A percentile compares a stretch with the other conserved stretches of the same genome.
Evolutionary conservation across 2,888 invertebrate species (phyloP).

Genomic region (Ophion ventricosus): DNA sequence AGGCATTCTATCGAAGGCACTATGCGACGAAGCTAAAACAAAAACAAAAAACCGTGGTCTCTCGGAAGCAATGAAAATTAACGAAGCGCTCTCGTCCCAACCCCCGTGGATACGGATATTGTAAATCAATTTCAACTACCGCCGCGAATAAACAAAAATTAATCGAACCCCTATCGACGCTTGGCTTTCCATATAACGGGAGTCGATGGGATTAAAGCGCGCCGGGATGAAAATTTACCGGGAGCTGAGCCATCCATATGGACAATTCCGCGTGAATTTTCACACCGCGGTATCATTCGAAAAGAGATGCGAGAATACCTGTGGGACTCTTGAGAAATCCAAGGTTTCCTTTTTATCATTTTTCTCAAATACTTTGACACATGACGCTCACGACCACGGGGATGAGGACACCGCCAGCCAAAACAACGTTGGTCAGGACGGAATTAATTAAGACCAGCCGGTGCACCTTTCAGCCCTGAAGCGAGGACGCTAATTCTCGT

Average conservation of each 20-base stretch:
- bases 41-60: constrained; percentile 55
- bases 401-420: constrained; percentile 32
- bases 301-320: not conserved
- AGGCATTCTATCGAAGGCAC: constrained; percentile 35
- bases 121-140: constrained; percentile 68
- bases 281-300: not conserved
- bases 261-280: not conserved
- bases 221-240: constrained; percentile 33
- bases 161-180: constrained; percentile 64
- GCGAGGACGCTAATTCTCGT: constrained; percentile 79
- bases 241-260: constrained; percentile 13
- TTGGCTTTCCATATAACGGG: not conserved
- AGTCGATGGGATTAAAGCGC: constrained; percentile 45
- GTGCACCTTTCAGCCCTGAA: constrained; percentile 68
- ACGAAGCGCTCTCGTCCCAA: constrained; percentile 36
- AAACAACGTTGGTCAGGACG: constrained; percentile 65
- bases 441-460: constrained; percentile 82
- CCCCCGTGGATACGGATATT: constrained; percentile 55
- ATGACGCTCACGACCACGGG: not conserved
- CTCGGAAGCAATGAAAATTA: constrained; percentile 65
- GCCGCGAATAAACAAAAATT: constrained; percentile 66
- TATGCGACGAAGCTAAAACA: constrained; percentile 26
- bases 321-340: not conserved
- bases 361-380: not conserved
- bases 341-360: not conserved